These are phyloP conservation scores for Machimus atricapillus DNA, from an alignment of 2,888 invertebrate species.

Conservation along the genomic window DNA sequence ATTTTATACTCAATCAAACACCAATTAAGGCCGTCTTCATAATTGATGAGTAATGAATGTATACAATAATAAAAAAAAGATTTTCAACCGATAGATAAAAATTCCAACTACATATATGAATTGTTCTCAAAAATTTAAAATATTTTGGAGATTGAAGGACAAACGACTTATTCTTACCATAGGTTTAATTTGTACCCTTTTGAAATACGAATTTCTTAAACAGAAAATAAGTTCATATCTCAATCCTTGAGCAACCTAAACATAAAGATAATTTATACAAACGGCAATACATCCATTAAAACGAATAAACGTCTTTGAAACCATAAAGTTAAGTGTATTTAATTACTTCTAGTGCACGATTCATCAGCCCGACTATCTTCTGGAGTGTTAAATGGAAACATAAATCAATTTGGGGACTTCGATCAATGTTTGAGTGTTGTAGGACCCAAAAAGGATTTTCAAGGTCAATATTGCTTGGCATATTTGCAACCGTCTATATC, in stretches of 20 bases:
- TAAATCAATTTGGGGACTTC: conserved; percentile 71
- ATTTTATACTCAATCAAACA: neutral
- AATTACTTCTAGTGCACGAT: conserved; percentile 68
- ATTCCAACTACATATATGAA: neutral
- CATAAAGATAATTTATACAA: neutral
- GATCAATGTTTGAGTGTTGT: conserved; percentile 57
- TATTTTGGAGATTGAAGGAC: no score
- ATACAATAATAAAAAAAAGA: neutral
- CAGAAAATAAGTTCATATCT: no score
- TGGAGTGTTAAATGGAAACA: conserved; percentile 71
- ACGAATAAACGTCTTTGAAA: neutral
- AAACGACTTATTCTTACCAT: no score
- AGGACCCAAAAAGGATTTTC: conserved; percentile 37
- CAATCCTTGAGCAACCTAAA: no score
- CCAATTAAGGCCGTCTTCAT: neutral
- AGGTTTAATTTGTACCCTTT: no score
- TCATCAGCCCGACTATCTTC: conserved; percentile 72
- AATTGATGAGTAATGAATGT: neutral
- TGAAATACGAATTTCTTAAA: no score
- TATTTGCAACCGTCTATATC: conserved; percentile 68
- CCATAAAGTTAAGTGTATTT: neutral
- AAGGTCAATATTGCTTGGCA: conserved; percentile 72
- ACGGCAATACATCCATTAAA: neutral
- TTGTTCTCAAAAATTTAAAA: no score
- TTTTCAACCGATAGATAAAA: neutral